Conservation (phyloP, 2,888 invertebrate genomes). For the Venusia cambrica region DNA sequence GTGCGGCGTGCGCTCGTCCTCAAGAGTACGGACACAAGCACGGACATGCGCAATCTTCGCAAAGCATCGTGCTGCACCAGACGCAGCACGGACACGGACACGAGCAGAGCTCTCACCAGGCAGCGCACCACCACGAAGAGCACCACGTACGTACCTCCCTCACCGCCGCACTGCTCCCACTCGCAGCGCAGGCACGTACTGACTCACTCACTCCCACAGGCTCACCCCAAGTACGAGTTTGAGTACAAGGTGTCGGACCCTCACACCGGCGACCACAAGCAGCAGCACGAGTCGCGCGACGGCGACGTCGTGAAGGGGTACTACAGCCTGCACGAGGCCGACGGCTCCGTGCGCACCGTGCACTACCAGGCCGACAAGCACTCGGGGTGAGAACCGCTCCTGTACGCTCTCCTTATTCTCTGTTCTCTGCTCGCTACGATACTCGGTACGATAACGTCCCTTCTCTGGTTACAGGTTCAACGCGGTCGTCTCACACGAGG, state of each 20-base stretch:
- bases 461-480: constrained; percentile 40
- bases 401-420: background rate
- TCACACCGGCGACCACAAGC: constrained; percentile 77
- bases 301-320: constrained; percentile 81
- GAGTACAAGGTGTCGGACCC: constrained; percentile 75
- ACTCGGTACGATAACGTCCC: background rate
- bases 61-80: constrained; percentile 43
- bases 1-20: constrained; percentile 10
- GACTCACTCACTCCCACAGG: constrained; percentile 28
- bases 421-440: background rate
- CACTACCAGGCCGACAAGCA: constrained; percentile 65
- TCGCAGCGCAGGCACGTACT: background rate
- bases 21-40: constrained; percentile 20
- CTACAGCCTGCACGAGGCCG: constrained; percentile 68
- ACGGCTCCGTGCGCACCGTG: constrained; percentile 64
- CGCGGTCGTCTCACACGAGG: constrained; percentile 38
- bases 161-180: background rate
- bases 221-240: constrained; percentile 75
- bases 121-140: constrained; percentile 6
- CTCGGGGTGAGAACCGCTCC: constrained; percentile 33
- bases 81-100: no score
- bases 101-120: constrained; percentile 6
- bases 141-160: constrained; percentile 15
- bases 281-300: constrained; percentile 72
- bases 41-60: constrained; percentile 39